phyloP scores from a whole-genome alignment of 2,888 invertebrate species.

The Mimumesa dahlbomi region DNA sequence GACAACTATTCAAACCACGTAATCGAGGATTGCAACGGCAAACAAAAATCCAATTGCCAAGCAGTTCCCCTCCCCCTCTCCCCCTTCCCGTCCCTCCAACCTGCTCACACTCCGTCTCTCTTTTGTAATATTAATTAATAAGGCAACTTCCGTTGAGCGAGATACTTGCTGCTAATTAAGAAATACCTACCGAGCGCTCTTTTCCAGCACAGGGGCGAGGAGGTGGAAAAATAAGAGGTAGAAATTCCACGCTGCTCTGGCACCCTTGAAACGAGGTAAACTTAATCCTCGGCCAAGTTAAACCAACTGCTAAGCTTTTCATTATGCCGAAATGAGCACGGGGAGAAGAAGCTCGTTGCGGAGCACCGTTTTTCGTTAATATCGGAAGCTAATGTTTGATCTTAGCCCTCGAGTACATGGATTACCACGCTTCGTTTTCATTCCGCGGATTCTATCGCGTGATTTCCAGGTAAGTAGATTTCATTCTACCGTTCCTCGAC shows the following conservation, averaged over 20 bases:
- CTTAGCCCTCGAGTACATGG: slow-evolving; percentile 1
- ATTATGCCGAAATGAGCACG: slow-evolving; percentile 61
- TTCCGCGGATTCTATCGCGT: neutral
- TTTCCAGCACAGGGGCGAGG: slow-evolving; percentile 58
- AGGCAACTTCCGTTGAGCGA: slow-evolving; percentile 58
- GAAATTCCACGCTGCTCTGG: slow-evolving; percentile 67
- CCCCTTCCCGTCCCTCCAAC: neutral
- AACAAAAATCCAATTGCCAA: slow-evolving; percentile 8
- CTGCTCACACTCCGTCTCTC: slow-evolving; percentile 16
- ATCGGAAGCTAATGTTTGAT: slow-evolving; percentile 29
- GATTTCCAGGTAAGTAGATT: no score
- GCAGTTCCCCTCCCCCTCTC: neutral
- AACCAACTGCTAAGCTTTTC: slow-evolving; percentile 72
- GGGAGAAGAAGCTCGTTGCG: slow-evolving; percentile 30
- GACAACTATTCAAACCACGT: neutral
- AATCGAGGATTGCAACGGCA: neutral
- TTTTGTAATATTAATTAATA: slow-evolving; percentile 68
- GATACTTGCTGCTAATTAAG: slow-evolving; percentile 70
- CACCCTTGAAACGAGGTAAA: slow-evolving; percentile 69
- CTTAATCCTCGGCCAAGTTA: slow-evolving; percentile 70
- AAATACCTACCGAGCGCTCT: slow-evolving; percentile 67
- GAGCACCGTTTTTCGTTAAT: slow-evolving; percentile 25
- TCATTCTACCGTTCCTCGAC: no score
- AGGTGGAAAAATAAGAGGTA: slow-evolving; percentile 69
- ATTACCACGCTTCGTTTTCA: slow-evolving; percentile 1